Evolutionary conservation across 1,140 invertebrate genomes (phyloP), one percentile per base, ranked within the genome.

Genomic region (Heliconius himera): DNA sequence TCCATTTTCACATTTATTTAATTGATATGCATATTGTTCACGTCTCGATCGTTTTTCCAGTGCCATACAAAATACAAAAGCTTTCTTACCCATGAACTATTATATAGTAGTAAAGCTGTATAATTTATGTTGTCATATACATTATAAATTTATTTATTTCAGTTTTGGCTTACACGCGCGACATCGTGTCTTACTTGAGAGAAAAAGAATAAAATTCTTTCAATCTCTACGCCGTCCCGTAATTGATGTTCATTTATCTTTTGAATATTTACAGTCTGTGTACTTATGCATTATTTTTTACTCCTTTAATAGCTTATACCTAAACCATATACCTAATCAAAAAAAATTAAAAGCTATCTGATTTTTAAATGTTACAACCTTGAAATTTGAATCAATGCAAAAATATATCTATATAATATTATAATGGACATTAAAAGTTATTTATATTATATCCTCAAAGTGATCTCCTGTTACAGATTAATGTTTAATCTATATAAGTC

Each of bases 401-500:
- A 29, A 72, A 71, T n/a, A 41, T 70, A 33, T 36, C 33, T 36
- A 46, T 46, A 46, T 46, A 41, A 38, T 66, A 66, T 66, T 16
- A 36, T 36, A 66, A 66, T 66, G 4, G 11, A 1, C 9, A 26
- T 66, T 16, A 13, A 26, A 16, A 66, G 11, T 29, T 66, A 26
- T 66, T 66, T 66, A 26, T 9, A 13, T 4, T 66, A 16, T 66
- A 5, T 29, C 8, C 26, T 66, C 60, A 66, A n/a, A 66, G 5
- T 13, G 70, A 73, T 78, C 77, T 79, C 60, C 73, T 54, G 20
- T 72, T 75, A 74, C 73, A 54, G 18, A 75, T n/a, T 22, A 36
- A 71, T 79, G 70, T 77, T 33, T 74, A 70, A 74, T 66, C 18
- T 51, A 38, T 73, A 75, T 75, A 66, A 66, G 13, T 66, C 26